phyloP scores from a whole-genome alignment of 2,113 vertebrate species.

The Gallinago paraguaiae region DNA sequence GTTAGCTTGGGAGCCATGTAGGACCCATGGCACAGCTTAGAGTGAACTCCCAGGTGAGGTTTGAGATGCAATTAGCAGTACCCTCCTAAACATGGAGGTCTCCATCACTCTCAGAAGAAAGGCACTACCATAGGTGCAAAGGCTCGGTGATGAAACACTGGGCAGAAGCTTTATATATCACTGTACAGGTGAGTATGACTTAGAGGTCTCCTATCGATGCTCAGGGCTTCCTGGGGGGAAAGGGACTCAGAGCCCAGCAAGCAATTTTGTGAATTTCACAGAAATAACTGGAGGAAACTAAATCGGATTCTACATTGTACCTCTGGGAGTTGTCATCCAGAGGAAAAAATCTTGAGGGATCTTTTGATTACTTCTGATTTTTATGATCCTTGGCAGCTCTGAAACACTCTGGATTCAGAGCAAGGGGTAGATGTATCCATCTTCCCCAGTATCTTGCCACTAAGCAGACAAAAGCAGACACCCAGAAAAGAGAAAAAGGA shows the following conservation, averaged over 20 bases:
- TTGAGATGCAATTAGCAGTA: rapidly evolving
- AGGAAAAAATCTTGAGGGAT: neutral
- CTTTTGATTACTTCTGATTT: neutral
- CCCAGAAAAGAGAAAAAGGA: neutral
- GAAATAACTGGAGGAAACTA: neutral
- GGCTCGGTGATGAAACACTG: neutral
- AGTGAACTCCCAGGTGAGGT: neutral
- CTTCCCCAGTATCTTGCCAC: neutral
- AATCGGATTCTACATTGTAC: neutral
- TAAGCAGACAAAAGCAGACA: neutral
- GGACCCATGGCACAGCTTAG: neutral
- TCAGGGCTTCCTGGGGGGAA: neutral
- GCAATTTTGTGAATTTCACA: neutral
- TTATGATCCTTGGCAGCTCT: neutral
- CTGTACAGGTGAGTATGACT: neutral
- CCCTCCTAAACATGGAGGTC: rapidly evolving
- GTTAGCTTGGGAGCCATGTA: neutral
- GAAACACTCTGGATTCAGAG: neutral
- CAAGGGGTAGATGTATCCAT: neutral
- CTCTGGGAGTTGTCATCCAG: neutral
- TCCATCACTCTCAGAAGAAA: neutral
- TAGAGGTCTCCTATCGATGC: neutral
- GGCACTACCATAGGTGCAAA: rapidly evolving
- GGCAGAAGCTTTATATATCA: neutral
- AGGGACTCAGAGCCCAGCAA: neutral